A percentile compares a stretch with the other conserved stretches of the same genome.
These are phyloP conservation scores for Hetaerina americana DNA, from an alignment of 1,140 invertebrate genomes.

Conservation along the genomic window DNA sequence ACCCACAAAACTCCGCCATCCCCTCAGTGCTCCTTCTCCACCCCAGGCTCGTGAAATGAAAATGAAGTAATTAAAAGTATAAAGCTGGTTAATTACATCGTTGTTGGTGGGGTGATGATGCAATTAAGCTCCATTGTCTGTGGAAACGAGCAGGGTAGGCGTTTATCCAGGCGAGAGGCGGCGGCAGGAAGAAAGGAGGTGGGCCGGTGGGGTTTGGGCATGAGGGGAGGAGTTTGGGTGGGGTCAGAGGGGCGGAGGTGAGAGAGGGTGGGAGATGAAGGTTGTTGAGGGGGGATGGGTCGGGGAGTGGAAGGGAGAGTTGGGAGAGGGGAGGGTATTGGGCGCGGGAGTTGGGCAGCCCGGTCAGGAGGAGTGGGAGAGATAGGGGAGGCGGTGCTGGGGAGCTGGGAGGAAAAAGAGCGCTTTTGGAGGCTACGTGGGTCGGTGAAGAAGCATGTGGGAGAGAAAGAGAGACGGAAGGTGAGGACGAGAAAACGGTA, in stretches of 20 bases:
- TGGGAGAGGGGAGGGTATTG: neutral
- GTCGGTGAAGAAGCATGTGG: no score
- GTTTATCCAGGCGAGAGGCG: neutral
- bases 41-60: conserved; percentile 2
- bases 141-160: conserved; percentile 1
- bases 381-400: no score
- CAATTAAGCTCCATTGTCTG: conserved; percentile 8
- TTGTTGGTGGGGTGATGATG: conserved; percentile 7
- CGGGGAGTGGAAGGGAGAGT: neutral
- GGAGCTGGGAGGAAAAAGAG: no score
- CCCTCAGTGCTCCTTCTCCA: neutral
- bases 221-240: neutral
- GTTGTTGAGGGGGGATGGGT: neutral
- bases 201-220: neutral
- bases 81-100: conserved; percentile 9
- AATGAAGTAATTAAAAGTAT: conserved; percentile 8
- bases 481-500: no score
- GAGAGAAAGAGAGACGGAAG: no score
- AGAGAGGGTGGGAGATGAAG: neutral
- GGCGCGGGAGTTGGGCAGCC: no score
- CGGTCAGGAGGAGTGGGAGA: no score
- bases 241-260: neutral
- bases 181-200: neutral
- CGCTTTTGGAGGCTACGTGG: no score
- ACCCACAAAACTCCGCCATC: neutral